Evolutionary conservation across 2,888 invertebrate species (phyloP).

Genomic region (Didymodactylos carnosus): DNA sequence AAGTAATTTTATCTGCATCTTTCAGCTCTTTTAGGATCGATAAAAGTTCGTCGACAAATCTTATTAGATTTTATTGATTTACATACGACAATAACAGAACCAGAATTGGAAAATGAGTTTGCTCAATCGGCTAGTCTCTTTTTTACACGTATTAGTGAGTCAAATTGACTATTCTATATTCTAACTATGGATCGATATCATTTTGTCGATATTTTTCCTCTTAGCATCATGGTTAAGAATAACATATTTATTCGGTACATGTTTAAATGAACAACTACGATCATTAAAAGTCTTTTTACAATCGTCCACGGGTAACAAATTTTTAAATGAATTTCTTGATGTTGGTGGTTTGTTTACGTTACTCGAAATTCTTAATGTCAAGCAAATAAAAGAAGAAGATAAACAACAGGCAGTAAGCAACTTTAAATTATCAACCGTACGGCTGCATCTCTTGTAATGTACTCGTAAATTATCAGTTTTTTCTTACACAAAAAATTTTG

Average conservation of each 20-base stretch:
- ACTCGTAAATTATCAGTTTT: too few species aligned
- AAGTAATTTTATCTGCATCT: too few species aligned
- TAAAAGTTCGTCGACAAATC: conserved; percentile 26
- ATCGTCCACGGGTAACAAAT: conserved; percentile 26
- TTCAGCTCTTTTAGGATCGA: too few species aligned
- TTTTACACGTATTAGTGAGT: conserved; percentile 30
- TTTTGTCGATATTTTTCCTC: neutral
- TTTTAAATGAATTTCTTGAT: conserved; percentile 33
- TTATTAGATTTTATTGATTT: conserved; percentile 30
- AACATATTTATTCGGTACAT: conserved; percentile 33
- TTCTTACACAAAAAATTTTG: too few species aligned
- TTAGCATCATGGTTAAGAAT: conserved; percentile 16
- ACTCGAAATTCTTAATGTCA: conserved; percentile 31
- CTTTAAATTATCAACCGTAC: conserved; percentile 28
- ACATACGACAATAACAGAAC: conserved; percentile 32
- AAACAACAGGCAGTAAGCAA: conserved; percentile 28
- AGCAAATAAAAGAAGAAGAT: conserved; percentile 31
- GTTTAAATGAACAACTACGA: conserved; percentile 29
- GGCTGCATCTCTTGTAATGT: neutral
- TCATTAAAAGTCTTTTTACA: conserved; percentile 30
- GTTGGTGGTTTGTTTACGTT: conserved; percentile 32
- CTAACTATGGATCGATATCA: neutral
- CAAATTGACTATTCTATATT: conserved; percentile 29
- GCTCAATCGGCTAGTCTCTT: conserved; percentile 34
- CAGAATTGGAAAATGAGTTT: conserved; percentile 33